These are phyloP conservation scores for Euwallacea similis DNA, from an alignment of 1,140 invertebrate genomes.

Conservation along the genomic window DNA sequence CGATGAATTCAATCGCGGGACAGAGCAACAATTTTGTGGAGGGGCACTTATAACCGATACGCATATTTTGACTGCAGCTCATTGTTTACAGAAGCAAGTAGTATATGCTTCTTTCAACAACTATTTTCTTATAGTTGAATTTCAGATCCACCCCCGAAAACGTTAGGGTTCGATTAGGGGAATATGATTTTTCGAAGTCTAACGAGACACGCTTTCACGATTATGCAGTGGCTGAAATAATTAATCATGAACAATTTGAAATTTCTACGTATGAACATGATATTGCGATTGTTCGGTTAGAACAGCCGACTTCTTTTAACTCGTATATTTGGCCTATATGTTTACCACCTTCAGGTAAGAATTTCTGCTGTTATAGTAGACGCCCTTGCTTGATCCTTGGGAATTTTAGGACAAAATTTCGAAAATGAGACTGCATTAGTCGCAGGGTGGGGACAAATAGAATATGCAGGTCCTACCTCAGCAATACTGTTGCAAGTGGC, in stretches of 20 bases:
- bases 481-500: conserved; percentile 73
- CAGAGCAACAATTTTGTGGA: conserved; percentile 68
- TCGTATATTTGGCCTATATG: conserved; percentile 84
- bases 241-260: conserved; percentile 66
- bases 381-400: conserved; percentile 54
- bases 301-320: conserved; percentile 68
- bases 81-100: conserved; percentile 59
- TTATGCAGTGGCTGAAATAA: conserved; percentile 66
- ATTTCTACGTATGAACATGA: conserved; percentile 72
- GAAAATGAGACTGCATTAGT: conserved; percentile 69
- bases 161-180: conserved; percentile 73
- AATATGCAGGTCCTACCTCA: conserved; percentile 69
- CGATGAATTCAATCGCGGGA: conserved; percentile 54
- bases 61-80: conserved; percentile 80
- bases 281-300: conserved; percentile 76
- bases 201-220: conserved; percentile 68
- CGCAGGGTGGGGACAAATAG: conserved; percentile 72
- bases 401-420: conserved; percentile 62
- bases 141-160: conserved; percentile 63
- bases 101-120: conserved; percentile 5
- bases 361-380: neutral
- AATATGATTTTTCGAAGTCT: conserved; percentile 70
- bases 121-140: conserved; percentile 8
- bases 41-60: conserved; percentile 76
- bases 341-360: conserved; percentile 65